phyloP scores from a whole-genome alignment of 2,113 vertebrate genomes.

The Sisor rabdophorus region DNA sequence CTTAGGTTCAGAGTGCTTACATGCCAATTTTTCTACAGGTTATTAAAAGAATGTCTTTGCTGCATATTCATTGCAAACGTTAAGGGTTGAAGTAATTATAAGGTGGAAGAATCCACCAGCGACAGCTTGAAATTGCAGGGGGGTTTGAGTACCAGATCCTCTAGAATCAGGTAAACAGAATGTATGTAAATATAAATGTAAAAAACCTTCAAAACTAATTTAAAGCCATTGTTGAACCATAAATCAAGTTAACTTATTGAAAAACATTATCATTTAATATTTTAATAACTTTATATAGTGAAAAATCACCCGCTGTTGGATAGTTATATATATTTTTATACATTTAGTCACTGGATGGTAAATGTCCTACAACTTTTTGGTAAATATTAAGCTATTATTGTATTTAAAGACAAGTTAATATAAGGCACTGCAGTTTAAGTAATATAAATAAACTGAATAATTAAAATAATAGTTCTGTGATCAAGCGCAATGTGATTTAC shows the following conservation, averaged over 20 bases:
- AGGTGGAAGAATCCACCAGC: too few species aligned
- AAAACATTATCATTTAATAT: not conserved
- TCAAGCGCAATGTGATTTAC: not conserved
- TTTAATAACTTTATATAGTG: not conserved
- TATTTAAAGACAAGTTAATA: not conserved
- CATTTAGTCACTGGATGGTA: not conserved
- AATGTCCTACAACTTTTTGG: too few species aligned
- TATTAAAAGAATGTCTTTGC: too few species aligned
- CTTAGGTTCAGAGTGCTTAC: too few species aligned
- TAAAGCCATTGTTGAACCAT: not conserved
- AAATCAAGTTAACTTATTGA: not conserved
- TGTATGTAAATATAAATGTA: too few species aligned
- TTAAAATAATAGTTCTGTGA: slow-evolving; percentile 1
- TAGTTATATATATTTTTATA: not conserved
- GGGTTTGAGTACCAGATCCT: too few species aligned
- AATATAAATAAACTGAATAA: slow-evolving; percentile 3
- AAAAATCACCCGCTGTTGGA: not conserved
- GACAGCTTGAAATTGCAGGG: too few species aligned
- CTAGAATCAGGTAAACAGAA: too few species aligned
- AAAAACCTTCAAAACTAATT: too few species aligned
- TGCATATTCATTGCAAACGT: too few species aligned
- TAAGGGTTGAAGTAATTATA: too few species aligned
- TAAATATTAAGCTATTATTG: not conserved
- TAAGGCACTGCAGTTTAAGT: slow-evolving; percentile 10
- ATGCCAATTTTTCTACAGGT: too few species aligned